Evolutionary conservation across 2,888 invertebrate genomes (phyloP).

Genomic region (Furcula furcula): DNA sequence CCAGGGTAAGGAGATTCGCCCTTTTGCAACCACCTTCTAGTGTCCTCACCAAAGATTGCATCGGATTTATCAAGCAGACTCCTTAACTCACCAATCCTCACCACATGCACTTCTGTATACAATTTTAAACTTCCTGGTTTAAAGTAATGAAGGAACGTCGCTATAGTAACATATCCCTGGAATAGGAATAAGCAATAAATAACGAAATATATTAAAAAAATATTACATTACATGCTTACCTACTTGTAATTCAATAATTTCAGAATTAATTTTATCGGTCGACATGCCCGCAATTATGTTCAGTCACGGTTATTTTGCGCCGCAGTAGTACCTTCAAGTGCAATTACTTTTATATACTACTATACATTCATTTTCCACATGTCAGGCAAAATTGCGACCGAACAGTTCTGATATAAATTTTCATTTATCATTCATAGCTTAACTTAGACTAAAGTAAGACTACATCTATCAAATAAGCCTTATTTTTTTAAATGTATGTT

Average conservation of each 20-base stretch:
- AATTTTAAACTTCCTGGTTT: slow-evolving; percentile 50
- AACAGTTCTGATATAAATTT: too few relatives aligned
- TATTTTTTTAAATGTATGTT: too few relatives aligned
- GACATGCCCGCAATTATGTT: slow-evolving; percentile 11
- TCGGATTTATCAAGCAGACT: slow-evolving; percentile 21
- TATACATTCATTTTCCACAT: too few relatives aligned
- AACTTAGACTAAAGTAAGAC: too few relatives aligned
- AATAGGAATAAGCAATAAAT: too few relatives aligned
- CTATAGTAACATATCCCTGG: slow-evolving; percentile 49
- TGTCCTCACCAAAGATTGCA: slow-evolving; percentile 13
- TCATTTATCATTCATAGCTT: too few relatives aligned
- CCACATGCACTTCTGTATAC: slow-evolving; percentile 27
- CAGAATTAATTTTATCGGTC: slow-evolving; percentile 32
- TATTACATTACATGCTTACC: slow-evolving; percentile 11
- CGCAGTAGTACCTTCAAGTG: background rate
- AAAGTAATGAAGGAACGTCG: slow-evolving; percentile 52
- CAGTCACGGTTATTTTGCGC: slow-evolving; percentile 11
- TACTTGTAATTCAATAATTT: slow-evolving; percentile 42
- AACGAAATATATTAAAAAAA: background rate
- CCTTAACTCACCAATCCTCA: slow-evolving; percentile 28
- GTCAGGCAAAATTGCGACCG: too few relatives aligned
- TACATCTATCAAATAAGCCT: too few relatives aligned
- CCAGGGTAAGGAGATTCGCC: slow-evolving; percentile 66
- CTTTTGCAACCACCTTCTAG: slow-evolving; percentile 53
- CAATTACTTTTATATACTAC: too few relatives aligned